Percentiles rank a stretch among this genome's conserved stretches.
Evolutionary conservation across 2,113 vertebrate species (phyloP).

Genomic region (Onychostoma macrolepis): DNA sequence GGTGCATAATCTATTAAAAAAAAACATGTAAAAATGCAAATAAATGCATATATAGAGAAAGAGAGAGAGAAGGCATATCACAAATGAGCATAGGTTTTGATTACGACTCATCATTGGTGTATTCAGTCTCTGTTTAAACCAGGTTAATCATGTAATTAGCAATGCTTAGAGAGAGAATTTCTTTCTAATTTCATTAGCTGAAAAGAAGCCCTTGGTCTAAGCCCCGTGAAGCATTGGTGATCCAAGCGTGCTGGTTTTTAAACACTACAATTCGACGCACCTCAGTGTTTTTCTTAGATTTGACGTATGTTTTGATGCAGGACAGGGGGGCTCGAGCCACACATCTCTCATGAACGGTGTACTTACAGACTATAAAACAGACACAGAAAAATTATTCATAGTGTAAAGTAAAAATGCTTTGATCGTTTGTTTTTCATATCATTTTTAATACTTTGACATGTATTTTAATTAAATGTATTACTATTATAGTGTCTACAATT

Average conservation of each 20-base stretch:
- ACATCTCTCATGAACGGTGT: conserved; percentile 90
- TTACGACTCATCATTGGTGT: conserved; percentile 35
- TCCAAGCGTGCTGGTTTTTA: conserved; percentile 62
- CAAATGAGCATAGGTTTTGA: conserved; percentile 8
- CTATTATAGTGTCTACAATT: neutral
- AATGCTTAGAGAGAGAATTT: conserved; percentile 64
- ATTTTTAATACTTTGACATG: neutral
- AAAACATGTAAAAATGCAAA: conserved; percentile 11
- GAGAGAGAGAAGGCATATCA: neutral
- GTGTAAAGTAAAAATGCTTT: neutral
- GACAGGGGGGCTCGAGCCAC: conserved; percentile 87
- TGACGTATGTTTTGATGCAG: conserved; percentile 94
- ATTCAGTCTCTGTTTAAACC: conserved; percentile 55
- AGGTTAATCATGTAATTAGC: conserved; percentile 63
- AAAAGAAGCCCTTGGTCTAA: conserved; percentile 62
- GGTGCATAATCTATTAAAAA: conserved; percentile 86
- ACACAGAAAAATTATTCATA: conserved; percentile 31
- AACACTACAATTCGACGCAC: conserved; percentile 80
- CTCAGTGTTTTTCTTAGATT: conserved; percentile 92
- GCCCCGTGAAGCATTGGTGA: conserved; percentile 55
- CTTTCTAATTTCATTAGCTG: conserved; percentile 64
- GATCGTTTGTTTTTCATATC: neutral
- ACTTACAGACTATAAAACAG: conserved; percentile 88
- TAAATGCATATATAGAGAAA: neutral
- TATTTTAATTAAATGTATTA: neutral